phyloP scores from a whole-genome alignment of 2,888 invertebrate genomes.

The Opisthograptis luteolata region DNA sequence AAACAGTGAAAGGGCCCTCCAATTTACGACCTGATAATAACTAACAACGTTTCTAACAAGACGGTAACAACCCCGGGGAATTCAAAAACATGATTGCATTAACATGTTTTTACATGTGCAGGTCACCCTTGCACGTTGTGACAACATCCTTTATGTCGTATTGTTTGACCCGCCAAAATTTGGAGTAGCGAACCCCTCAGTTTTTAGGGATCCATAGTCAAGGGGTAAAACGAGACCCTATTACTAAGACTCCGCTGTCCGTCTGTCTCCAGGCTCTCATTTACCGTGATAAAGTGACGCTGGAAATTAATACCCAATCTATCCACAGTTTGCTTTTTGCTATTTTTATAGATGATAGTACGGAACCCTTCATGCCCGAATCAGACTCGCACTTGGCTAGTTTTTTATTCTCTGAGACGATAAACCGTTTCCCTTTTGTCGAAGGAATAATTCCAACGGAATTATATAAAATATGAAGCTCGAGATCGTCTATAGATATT shows the following conservation, averaged over 20 bases:
- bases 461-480: background rate
- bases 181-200: constrained; percentile 52
- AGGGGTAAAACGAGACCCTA: too few species aligned
- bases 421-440: constrained; percentile 38
- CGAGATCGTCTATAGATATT: constrained; percentile 3
- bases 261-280: too few species aligned
- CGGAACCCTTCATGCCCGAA: too few species aligned
- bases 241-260: too few species aligned
- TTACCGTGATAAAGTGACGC: too few species aligned
- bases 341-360: too few species aligned
- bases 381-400: too few species aligned
- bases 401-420: too few species aligned
- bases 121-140: constrained; percentile 61
- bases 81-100: constrained; percentile 64
- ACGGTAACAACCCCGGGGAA: constrained; percentile 53
- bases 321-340: too few species aligned
- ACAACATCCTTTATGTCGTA: constrained; percentile 72
- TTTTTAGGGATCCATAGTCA: constrained; percentile 56
- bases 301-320: too few species aligned
- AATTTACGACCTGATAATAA: constrained; percentile 50
- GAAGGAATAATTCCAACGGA: constrained; percentile 11
- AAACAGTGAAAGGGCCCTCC: constrained; percentile 33
- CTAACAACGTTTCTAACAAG: constrained; percentile 52
- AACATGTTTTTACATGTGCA: constrained; percentile 63
- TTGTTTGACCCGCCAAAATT: constrained; percentile 71